Percentiles rank a stretch among this genome's conserved stretches.
These are phyloP conservation scores for Cebus imitator DNA, from an alignment of 2,113 vertebrate species.

Conservation along the genomic window DNA sequence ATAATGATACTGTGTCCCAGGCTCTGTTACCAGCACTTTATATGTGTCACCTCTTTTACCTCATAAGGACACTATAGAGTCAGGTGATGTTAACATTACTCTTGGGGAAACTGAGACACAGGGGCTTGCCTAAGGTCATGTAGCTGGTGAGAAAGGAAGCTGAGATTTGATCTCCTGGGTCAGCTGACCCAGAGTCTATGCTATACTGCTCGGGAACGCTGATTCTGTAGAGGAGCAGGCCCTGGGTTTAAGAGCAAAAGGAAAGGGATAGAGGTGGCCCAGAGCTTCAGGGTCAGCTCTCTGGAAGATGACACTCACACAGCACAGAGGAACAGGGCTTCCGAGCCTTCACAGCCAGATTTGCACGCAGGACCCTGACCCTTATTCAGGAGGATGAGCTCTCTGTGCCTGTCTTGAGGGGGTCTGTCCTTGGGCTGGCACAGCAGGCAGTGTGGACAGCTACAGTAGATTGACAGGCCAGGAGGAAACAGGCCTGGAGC, in stretches of 20 bases:
- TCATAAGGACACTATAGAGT: neutral
- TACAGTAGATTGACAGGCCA: accelerated
- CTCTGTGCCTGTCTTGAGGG: neutral
- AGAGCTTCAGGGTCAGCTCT: neutral
- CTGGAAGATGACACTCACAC: accelerated
- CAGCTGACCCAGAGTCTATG: neutral
- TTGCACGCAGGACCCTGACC: accelerated
- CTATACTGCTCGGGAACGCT: accelerated
- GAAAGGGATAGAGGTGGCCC: neutral
- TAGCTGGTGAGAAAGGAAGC: neutral
- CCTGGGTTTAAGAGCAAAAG: neutral
- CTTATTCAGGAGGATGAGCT: neutral
- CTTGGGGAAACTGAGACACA: neutral
- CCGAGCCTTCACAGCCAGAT: neutral
- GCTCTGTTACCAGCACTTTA: neutral
- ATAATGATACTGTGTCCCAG: neutral
- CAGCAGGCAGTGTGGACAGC: neutral
- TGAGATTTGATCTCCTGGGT: neutral
- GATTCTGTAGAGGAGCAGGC: neutral
- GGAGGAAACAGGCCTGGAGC: neutral
- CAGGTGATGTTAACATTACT: neutral
- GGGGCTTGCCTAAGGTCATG: neutral
- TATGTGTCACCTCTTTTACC: too few relatives aligned
- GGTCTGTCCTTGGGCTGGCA: accelerated
- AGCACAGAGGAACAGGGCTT: neutral